Conservation (phyloP, 2,888 invertebrate genomes). For the Cylindroiulus punctatus region DNA sequence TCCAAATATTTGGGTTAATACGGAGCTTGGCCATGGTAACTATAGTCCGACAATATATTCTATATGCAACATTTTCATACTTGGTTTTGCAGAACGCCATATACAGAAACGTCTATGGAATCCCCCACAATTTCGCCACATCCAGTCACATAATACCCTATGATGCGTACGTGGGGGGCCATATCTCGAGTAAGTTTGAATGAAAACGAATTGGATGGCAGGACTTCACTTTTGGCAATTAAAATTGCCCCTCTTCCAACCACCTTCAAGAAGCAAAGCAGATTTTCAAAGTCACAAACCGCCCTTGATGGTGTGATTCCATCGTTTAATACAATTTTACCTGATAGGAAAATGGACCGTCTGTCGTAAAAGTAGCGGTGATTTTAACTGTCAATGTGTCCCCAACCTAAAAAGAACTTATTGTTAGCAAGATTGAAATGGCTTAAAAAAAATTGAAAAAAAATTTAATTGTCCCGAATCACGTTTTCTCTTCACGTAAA, state of each 20-base stretch:
- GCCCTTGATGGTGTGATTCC: not conserved
- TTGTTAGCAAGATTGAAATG: not conserved
- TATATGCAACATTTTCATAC: not conserved
- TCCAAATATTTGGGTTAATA: not conserved
- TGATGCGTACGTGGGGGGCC: not conserved
- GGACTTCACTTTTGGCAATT: not conserved
- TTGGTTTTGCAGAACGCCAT: conserved; percentile 3
- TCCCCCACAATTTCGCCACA: conserved; percentile 48
- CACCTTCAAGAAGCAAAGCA: not conserved
- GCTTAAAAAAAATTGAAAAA: too few relatives aligned
- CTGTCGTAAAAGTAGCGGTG: not conserved
- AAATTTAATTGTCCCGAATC: too few relatives aligned
- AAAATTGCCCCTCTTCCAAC: conserved; percentile 20
- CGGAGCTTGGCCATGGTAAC: not conserved
- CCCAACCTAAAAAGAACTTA: not conserved
- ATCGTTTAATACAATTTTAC: not conserved
- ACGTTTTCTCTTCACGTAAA: too few relatives aligned
- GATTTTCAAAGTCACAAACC: not conserved
- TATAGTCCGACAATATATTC: not conserved
- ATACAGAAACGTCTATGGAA: conserved; percentile 12
- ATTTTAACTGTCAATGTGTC: not conserved
- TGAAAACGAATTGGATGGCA: not conserved
- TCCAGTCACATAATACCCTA: not conserved
- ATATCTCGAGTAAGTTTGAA: conserved; percentile 27
- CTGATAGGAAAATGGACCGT: conserved; percentile 15